A percentile compares a stretch with the other conserved stretches of the same genome.
phyloP scores from a whole-genome alignment of 2,797 vertebrate genomes.

The Hydrophis major region DNA sequence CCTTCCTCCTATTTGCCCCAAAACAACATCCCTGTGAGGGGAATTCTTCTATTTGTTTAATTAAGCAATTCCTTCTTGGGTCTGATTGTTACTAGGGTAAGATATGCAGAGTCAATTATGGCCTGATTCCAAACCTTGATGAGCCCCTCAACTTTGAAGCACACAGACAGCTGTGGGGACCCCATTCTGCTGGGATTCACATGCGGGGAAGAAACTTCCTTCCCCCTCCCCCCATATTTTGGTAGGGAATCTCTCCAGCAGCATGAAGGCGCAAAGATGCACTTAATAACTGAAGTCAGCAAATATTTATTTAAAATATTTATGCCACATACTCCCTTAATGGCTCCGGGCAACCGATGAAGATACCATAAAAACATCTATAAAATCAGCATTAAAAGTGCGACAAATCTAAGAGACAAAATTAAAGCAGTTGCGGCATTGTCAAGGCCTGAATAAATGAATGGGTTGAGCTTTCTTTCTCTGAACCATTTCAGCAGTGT shows the following conservation, averaged over 20 bases:
- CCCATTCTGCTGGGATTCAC: slow-evolving; percentile 35
- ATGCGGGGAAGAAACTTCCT: slow-evolving; percentile 27
- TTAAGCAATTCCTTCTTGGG: slow-evolving; percentile 1
- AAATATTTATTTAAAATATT: slow-evolving; percentile 9
- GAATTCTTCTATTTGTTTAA: background rate
- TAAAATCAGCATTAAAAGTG: background rate
- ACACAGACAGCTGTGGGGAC: slow-evolving; percentile 40
- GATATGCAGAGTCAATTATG: slow-evolving; percentile 42
- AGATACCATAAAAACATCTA: background rate
- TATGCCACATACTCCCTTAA: background rate
- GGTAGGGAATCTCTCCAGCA: slow-evolving; percentile 32
- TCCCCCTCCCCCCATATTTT: slow-evolving; percentile 40
- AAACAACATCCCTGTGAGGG: background rate
- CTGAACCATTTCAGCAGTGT: background rate
- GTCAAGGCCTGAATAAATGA: background rate
- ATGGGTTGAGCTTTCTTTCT: background rate
- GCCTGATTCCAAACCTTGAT: slow-evolving; percentile 33
- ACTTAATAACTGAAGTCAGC: slow-evolving; percentile 26
- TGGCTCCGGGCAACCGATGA: background rate
- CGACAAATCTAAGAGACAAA: background rate
- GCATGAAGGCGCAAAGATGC: background rate
- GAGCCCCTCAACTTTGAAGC: slow-evolving; percentile 46
- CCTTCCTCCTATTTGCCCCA: background rate
- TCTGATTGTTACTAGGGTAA: slow-evolving; percentile 24
- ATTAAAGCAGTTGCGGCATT: background rate